Conservation (phyloP, 2,888 invertebrate genomes). For the Aquatica leii region DNA sequence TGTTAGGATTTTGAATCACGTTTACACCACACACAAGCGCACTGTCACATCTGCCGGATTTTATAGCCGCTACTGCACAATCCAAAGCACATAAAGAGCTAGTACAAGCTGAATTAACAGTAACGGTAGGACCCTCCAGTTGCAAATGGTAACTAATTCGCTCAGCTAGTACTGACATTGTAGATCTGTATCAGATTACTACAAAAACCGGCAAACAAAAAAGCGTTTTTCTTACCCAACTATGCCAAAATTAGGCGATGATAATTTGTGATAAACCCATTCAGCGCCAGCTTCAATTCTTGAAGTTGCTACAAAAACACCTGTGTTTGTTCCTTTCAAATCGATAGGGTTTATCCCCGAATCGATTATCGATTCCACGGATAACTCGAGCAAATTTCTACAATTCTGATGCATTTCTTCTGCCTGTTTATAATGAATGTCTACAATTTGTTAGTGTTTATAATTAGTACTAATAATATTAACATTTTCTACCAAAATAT, state of each 20-base stretch:
- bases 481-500: too few relatives aligned
- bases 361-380: neutral
- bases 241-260: neutral
- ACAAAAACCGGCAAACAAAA: too few relatives aligned
- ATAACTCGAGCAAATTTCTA: neutral
- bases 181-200: constrained; percentile 70
- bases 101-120: constrained; percentile 91
- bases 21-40: constrained; percentile 89
- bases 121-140: constrained; percentile 84
- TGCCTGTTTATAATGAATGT: neutral
- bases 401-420: neutral
- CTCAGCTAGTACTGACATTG: constrained; percentile 89
- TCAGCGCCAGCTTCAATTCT: neutral
- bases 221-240: neutral
- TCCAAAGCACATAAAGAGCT: constrained; percentile 87
- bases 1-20: constrained; percentile 83
- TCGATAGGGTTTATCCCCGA: neutral
- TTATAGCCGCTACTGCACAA: constrained; percentile 76
- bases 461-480: too few relatives aligned
- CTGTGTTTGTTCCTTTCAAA: neutral
- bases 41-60: constrained; percentile 82
- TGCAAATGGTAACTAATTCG: constrained; percentile 88
- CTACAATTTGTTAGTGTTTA: too few relatives aligned
- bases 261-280: neutral
- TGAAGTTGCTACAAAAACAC: neutral